Base-by-base conservation (phyloP, 2,888 invertebrate genomes). In the Drosophila acutilabella region DNA sequence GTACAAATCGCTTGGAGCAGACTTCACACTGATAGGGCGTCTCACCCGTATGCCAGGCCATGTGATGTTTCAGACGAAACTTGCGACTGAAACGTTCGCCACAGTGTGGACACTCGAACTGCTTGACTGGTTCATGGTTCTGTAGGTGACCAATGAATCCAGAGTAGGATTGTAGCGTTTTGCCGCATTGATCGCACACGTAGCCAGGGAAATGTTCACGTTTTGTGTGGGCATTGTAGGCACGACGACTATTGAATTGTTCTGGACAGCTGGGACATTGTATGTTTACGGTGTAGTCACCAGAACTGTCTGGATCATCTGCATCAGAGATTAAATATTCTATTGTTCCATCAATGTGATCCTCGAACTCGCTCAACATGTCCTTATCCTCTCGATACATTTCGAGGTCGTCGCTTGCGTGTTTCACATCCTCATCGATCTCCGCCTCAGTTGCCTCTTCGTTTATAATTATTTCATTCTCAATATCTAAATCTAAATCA, bases 21-120 rank as follows among this genome's bases (percentile, higher is more conserved):
- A 88, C 59, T 8, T 88, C 88, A 60, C 88, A 88, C 47, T 89
- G 84, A 47, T 78, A 88, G 0, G 89, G 89, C 45, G 78, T 88
- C 52, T 88, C 88, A 1, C 88, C 88, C 0, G 81, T 78, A 33
- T 88, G 88, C 89, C 89, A 88, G 10, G 89, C 89, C 88, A 88
- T 88, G 53, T 88, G 88, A 20, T 86, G 88, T 30, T 84, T 88
- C 3, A 88, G 67, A 0, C 84, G 76, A 11, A 80, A 83, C 26
- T 88, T 88, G 6, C 84, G 83, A 40, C 81, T 87, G 16, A 81
- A 88, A 1, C 80, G 74, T 30, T 88, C 84, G 0, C 88, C 88
- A 56, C 88, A 88, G 8, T 87, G 88, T 0, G 88, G 74, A n/a
- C 88, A 88, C 64, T 81, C 87, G 45, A 89, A 88, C 51, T 88